These are phyloP conservation scores for Hyla sarda DNA, from an alignment of 2,113 vertebrate genomes.

Conservation along the genomic window DNA sequence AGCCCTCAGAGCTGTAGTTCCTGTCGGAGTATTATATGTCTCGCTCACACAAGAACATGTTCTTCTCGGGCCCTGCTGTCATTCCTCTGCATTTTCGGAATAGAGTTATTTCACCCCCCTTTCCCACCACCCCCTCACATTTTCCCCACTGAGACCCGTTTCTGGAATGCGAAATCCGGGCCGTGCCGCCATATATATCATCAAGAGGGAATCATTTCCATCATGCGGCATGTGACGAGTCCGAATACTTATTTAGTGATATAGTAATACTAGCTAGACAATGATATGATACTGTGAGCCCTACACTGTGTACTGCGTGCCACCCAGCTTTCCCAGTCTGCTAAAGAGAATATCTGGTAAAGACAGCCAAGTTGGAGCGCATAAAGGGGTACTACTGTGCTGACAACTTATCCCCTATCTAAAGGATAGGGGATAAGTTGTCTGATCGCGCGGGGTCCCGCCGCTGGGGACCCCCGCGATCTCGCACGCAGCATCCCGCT, in stretches of 20 bases:
- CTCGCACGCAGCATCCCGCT: too few species aligned
- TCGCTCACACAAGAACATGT: conserved; percentile 54
- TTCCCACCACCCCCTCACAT: conserved; percentile 29
- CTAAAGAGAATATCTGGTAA: too few species aligned
- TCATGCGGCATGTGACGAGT: not conserved
- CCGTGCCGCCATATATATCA: conserved; percentile 52
- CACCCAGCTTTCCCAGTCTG: too few species aligned
- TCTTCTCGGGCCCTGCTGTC: conserved; percentile 30
- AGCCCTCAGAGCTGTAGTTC: conserved; percentile 34
- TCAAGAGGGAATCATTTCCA: conserved; percentile 42
- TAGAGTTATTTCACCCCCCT: conserved; percentile 51
- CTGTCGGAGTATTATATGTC: conserved; percentile 51
- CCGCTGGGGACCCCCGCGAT: too few species aligned
- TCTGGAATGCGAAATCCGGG: conserved; percentile 43
- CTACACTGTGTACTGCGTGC: too few species aligned
- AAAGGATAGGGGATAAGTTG: too few species aligned
- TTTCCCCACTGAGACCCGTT: conserved; percentile 50
- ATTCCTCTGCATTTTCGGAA: conserved; percentile 33
- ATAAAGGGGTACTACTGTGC: too few species aligned
- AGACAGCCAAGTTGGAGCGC: too few species aligned
- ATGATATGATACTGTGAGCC: too few species aligned
- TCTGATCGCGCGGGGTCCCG: too few species aligned
- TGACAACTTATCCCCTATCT: too few species aligned
- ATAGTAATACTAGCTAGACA: too few species aligned
- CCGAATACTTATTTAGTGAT: not conserved